A percentile compares a stretch with the other conserved stretches of the same genome.
These are phyloP conservation scores for Amiota minor DNA, from an alignment of 2,888 invertebrate genomes.

Conservation along the genomic window DNA sequence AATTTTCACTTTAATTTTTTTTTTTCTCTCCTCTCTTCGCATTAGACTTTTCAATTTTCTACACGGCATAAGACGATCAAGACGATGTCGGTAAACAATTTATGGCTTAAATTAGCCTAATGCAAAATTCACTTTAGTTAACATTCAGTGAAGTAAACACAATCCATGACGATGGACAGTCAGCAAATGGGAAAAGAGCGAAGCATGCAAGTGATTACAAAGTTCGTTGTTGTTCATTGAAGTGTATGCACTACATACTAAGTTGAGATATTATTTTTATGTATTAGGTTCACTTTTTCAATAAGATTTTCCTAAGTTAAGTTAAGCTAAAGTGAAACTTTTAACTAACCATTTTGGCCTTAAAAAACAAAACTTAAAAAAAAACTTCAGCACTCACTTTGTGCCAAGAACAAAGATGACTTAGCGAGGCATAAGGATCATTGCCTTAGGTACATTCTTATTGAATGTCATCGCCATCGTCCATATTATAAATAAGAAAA, in stretches of 20 bases:
- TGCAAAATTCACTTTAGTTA: conserved; percentile 59
- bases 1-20: conserved; percentile 68
- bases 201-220: not conserved
- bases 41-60: conserved; percentile 26
- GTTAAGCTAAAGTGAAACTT: conserved; percentile 40
- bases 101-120: conserved; percentile 67
- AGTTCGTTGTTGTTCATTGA: conserved; percentile 8
- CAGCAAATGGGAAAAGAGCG: too few species aligned
- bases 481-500: too few species aligned
- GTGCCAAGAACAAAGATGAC: too few species aligned
- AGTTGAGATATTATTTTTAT: not conserved
- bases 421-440: too few species aligned
- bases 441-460: too few species aligned
- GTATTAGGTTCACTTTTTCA: not conserved
- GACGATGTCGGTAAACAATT: conserved; percentile 55
- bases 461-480: too few species aligned
- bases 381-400: not conserved
- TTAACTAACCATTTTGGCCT: conserved; percentile 59
- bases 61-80: not conserved
- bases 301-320: not conserved
- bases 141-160: not conserved
- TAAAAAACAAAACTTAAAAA: conserved; percentile 53
- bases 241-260: not conserved
- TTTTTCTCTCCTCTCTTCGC: conserved; percentile 40
- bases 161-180: too few species aligned